Conservation (phyloP, 1,140 invertebrate species). For the Ooceraea biroi region DNA sequence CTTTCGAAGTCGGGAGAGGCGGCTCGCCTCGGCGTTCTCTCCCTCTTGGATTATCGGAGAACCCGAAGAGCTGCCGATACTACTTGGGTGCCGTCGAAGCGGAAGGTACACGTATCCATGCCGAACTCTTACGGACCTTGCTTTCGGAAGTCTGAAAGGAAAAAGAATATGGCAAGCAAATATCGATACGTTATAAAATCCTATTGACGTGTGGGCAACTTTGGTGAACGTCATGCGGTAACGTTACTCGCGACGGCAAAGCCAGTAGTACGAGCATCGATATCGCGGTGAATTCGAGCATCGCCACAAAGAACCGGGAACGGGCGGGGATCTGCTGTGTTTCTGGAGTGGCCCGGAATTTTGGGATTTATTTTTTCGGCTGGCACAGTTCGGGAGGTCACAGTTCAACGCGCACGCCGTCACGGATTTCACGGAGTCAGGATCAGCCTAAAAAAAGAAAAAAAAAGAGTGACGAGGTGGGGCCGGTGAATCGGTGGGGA, state of each 20-base stretch:
- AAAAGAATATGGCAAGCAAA: background rate
- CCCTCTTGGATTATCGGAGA: conserved; percentile 29
- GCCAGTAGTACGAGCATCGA: background rate
- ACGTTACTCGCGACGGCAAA: too few species aligned
- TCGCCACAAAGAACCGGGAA: conserved; percentile 19
- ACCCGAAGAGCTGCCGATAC: conserved; percentile 6
- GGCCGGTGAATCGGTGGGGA: background rate
- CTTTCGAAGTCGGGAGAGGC: conserved; percentile 3
- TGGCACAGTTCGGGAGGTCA: conserved; percentile 70
- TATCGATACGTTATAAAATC: background rate
- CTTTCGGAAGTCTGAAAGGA: background rate
- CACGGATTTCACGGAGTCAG: conserved; percentile 75
- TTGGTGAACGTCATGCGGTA: background rate
- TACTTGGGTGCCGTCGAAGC: background rate
- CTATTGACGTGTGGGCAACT: background rate
- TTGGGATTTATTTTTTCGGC: conserved; percentile 64
- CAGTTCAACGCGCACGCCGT: conserved; percentile 76
- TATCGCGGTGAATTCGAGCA: conserved; percentile 11
- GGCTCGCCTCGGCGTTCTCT: conserved; percentile 6
- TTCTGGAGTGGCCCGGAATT: conserved; percentile 48
- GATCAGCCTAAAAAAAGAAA: conserved; percentile 41
- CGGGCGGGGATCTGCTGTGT: background rate
- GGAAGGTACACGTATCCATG: background rate
- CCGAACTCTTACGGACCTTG: background rate
- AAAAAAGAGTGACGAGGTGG: background rate